Conservation (phyloP, 2,797 vertebrate genomes). For the Heterohyrax brucei region DNA sequence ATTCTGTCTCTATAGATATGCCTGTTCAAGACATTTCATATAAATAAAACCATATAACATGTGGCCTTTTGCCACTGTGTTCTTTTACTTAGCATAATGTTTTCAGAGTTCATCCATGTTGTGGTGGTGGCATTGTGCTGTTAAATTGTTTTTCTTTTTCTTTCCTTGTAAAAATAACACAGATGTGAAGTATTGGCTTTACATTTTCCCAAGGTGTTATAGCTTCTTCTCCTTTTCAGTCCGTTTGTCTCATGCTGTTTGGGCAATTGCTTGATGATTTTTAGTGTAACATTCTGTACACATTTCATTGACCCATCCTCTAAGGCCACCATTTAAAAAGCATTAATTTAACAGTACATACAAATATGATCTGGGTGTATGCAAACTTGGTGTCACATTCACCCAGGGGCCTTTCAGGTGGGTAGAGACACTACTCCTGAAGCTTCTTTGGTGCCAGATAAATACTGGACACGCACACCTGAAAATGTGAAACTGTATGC, state of each 20-base stretch:
- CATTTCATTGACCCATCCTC: background rate
- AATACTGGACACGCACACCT: background rate
- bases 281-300: background rate
- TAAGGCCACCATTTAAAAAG: background rate
- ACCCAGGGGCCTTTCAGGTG: background rate
- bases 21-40: background rate
- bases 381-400: background rate
- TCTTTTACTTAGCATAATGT: background rate
- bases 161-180: conserved; percentile 6
- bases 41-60: background rate
- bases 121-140: too few relatives aligned
- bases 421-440: background rate
- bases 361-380: background rate
- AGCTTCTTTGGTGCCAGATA: background rate
- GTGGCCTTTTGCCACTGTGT: background rate
- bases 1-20: background rate
- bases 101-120: background rate
- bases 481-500: accelerated
- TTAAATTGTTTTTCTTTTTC: background rate
- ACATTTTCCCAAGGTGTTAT: background rate
- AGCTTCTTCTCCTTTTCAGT: background rate
- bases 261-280: background rate
- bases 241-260: background rate
- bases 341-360: background rate
- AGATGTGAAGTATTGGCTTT: conserved; percentile 3